Evolutionary conservation across 2,797 vertebrate species (phyloP).

Genomic region (Gastrophryne carolinensis): DNA sequence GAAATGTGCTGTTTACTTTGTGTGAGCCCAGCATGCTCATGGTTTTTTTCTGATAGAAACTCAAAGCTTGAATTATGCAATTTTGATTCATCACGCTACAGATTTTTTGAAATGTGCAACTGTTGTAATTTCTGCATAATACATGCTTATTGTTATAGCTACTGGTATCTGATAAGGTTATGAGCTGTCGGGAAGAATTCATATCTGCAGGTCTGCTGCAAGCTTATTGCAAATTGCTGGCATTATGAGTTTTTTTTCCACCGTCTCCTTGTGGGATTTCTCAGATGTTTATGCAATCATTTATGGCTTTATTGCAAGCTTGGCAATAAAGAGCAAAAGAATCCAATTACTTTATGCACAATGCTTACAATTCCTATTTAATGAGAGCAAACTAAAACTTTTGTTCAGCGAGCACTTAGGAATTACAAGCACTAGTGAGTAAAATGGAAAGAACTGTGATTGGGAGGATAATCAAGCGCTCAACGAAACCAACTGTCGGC

Average conservation of each 20-base stretch:
- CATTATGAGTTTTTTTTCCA: slow-evolving; percentile 40
- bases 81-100: slow-evolving; percentile 10
- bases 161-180: slow-evolving; percentile 44
- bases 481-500: slow-evolving; percentile 7
- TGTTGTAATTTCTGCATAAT: slow-evolving; percentile 54
- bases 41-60: slow-evolving; percentile 3
- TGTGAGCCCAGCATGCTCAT: not conserved
- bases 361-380: slow-evolving; percentile 61
- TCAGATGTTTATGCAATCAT: slow-evolving; percentile 63
- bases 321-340: slow-evolving; percentile 63
- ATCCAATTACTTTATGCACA: slow-evolving; percentile 69
- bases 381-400: slow-evolving; percentile 61
- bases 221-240: slow-evolving; percentile 58
- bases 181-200: slow-evolving; percentile 55
- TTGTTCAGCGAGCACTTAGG: slow-evolving; percentile 55
- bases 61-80: slow-evolving; percentile 25
- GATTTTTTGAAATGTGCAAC: slow-evolving; percentile 41
- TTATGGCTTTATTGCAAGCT: slow-evolving; percentile 63
- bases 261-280: slow-evolving; percentile 56
- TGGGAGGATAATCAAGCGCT: slow-evolving; percentile 44
- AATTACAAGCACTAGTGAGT: slow-evolving; percentile 53
- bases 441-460: slow-evolving; percentile 65
- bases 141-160: slow-evolving; percentile 50
- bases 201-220: slow-evolving; percentile 53
- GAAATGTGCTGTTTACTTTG: slow-evolving; percentile 6